Conservation (phyloP, 1,140 invertebrate species). For the Drosophila trapezifrons region DNA sequence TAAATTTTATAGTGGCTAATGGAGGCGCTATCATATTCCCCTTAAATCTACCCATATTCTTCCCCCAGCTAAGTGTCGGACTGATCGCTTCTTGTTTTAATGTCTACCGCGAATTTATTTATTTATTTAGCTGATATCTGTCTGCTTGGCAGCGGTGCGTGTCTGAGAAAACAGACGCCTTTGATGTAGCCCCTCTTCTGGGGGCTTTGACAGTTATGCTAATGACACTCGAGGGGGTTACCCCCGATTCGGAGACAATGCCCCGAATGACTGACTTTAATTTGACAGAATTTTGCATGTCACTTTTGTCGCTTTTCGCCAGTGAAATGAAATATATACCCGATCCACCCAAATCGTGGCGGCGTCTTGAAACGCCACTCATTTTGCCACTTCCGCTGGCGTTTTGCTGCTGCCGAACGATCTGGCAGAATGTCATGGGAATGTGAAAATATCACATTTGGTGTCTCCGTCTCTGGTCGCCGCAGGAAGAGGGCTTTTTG, state of each 20-base stretch:
- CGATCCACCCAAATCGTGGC: constrained; percentile 53
- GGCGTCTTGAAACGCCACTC: constrained; percentile 81
- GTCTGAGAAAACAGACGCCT: constrained; percentile 35
- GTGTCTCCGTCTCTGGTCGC: constrained; percentile 20
- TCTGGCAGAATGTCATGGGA: constrained; percentile 72
- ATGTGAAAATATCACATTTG: constrained; percentile 75
- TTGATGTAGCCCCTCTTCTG: constrained; percentile 39
- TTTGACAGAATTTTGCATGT: constrained; percentile 82
- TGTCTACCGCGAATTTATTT: constrained; percentile 60
- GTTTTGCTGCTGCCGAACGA: constrained; percentile 27
- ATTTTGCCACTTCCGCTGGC: constrained; percentile 80
- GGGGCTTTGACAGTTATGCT: constrained; percentile 72
- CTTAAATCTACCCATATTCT: neutral
- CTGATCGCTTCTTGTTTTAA: constrained; percentile 32
- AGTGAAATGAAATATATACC: constrained; percentile 20
- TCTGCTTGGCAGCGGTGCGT: constrained; percentile 72
- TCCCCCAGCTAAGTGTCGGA: neutral
- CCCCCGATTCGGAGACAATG: constrained; percentile 34
- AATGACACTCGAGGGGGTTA: constrained; percentile 56
- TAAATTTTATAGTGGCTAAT: neutral
- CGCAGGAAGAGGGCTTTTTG: constrained; percentile 65
- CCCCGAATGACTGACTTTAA: constrained; percentile 75
- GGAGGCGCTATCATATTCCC: neutral
- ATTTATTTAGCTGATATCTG: constrained; percentile 59
- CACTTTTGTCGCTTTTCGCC: constrained; percentile 65